Evolutionary conservation across 2,888 invertebrate genomes (phyloP), one percentile per base, ranked within the genome.

Genomic region (Amaurobius ferox): DNA sequence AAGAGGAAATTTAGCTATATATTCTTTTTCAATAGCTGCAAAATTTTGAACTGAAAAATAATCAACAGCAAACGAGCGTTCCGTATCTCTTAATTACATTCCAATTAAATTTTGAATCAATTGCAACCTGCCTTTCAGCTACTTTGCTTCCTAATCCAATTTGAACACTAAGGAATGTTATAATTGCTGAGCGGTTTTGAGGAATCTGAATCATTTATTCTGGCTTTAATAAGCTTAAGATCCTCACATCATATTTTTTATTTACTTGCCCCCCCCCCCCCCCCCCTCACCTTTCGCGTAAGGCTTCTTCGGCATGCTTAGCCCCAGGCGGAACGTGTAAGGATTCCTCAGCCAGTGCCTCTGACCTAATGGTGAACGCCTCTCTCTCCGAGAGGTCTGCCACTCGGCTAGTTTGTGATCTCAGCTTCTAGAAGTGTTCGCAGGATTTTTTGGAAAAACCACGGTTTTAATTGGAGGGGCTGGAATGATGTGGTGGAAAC

Each of bases 141-240:
- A 55, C 23, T 23, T 23, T 55, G 23, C 23, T 23, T 23, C 11
- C 28, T 77, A 85, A 85, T 85, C 83, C 83, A 77, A 85, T 85
- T 85, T 85, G 55, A 48, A 26, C 28, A 85, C 66, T 44, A 76
- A 74, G 64, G 70, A 67, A 77, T 66, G 72, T 67, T 28, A 66
- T 85, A 77, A 77, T 72, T 70, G 71, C 55, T 66, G 55, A 35
- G 64, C 77, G 77, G 77, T 85, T 85, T 85, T 85, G 77, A 66
- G 83, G 83, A 85, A 77, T 77, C 77, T 62, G 32, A 77, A 55
- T 85, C 71, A 85, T 85, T 85, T 72, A 77, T 77, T 77, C 77
- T 72, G 48, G 26, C 55, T 67, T 85, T 85, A 85, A 85, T 85
- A 85, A 77, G 77, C 77, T 85, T 85, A 83, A 64, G 67, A 77